Evolutionary conservation across 2,113 vertebrate species (phyloP).

Genomic region (Perca fluviatilis): DNA sequence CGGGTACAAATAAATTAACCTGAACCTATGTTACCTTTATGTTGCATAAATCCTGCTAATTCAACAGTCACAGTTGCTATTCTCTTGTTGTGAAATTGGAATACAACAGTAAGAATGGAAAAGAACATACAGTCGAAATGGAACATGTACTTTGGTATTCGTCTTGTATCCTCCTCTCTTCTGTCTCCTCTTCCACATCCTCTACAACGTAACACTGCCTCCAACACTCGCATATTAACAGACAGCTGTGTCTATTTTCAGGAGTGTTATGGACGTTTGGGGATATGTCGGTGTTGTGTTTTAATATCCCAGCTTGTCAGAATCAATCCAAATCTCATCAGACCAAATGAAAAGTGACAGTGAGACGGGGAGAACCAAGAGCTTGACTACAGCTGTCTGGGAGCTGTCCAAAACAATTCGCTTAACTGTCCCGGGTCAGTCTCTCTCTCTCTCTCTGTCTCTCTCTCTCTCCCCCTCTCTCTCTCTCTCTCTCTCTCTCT

Average conservation of each 20-base stretch:
- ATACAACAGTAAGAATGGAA: neutral
- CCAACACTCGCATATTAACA: conserved; percentile 2
- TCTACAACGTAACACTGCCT: neutral
- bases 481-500: neutral
- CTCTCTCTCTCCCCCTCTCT: neutral
- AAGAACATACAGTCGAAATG: neutral
- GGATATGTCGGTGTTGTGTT: conserved; percentile 27
- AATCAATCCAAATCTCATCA: conserved; percentile 34
- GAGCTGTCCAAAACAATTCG: conserved; percentile 33
- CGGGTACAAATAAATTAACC: no score
- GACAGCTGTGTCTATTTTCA: conserved; percentile 4
- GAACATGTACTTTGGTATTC: neutral
- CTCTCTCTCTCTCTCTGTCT: neutral
- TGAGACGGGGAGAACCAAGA: neutral
- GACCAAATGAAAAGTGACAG: neutral
- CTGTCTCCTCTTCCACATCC: neutral
- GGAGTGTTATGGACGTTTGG: conserved; percentile 14
- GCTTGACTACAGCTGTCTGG: conserved; percentile 43
- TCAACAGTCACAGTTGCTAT: neutral
- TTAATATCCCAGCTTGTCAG: conserved; percentile 54
- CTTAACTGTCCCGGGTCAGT: conserved; percentile 22
- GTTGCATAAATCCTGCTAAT: neutral
- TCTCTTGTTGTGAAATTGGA: neutral
- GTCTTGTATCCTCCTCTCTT: neutral
- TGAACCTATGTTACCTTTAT: no score